phyloP scores from a whole-genome alignment of 2,797 vertebrate species.

The Fringilla coelebs region DNA sequence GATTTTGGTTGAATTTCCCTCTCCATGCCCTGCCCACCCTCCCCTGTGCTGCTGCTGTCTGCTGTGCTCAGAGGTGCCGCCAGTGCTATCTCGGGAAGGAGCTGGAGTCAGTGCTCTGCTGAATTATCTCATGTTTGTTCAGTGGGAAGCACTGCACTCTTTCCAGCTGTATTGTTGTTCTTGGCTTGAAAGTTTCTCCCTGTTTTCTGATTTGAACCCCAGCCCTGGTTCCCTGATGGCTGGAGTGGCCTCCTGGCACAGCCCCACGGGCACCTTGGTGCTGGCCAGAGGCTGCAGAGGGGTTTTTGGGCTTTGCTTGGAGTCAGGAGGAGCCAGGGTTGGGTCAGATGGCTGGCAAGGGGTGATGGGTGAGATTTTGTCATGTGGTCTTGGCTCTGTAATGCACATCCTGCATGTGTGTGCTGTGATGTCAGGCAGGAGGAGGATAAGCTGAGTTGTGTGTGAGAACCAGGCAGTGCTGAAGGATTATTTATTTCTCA shows the following conservation, averaged over 20 bases:
- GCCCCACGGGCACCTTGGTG: neutral
- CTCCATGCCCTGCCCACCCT: neutral
- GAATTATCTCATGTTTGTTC: slow-evolving; percentile 2
- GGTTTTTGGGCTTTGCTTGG: neutral
- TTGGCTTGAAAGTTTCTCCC: slow-evolving; percentile 6
- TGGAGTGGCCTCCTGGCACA: neutral
- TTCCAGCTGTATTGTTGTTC: slow-evolving; percentile 27
- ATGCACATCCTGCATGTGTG: fast-evolving
- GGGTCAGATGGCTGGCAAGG: neutral
- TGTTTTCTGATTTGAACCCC: neutral
- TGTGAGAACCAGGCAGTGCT: neutral
- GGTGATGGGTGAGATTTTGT: neutral
- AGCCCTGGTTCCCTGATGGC: neutral
- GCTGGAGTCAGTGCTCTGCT: neutral
- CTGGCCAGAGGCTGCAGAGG: neutral
- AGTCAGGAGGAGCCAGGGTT: fast-evolving
- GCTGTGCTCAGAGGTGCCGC: neutral
- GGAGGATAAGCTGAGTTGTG: neutral
- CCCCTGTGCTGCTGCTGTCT: neutral
- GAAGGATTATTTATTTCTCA: neutral
- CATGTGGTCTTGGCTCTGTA: fast-evolving
- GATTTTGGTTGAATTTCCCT: neutral
- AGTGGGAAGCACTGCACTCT: neutral
- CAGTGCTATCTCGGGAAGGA: neutral
- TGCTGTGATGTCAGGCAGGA: neutral